Evolutionary conservation across 64 coral and sea anemone genomes (phyloP), one percentile per base, ranked within the genome.

Genomic region (Trachythela sp.): DNA sequence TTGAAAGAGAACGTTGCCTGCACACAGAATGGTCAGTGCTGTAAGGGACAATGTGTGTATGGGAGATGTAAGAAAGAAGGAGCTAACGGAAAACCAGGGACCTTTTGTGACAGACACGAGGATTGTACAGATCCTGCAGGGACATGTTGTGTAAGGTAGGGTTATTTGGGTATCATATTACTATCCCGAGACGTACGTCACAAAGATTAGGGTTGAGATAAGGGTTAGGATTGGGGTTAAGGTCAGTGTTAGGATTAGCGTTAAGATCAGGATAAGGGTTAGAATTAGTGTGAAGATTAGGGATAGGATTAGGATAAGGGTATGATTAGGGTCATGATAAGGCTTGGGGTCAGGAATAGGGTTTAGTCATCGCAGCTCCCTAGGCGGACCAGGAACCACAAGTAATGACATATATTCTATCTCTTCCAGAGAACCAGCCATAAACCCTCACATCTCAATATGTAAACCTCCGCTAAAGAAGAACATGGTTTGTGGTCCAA

Each of bases 31-130:
- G 96, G 96, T 42, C 96, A 99, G 76, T 99, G 96, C 54, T 99
- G 96, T 51, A 85, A 84, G 17, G 96, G 96, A 31, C 96, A 99
- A 83, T 99, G 96, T 51, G 94, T 93, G 0, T 99, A 99, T 67
- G 96, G 96, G 32, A 80, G 96, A 91, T 99, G 96, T 92, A 99
- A 99, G 87, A 99, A 99, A 71, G 96, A 99, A 40, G 96, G 93
- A 0, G 70, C 89, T 0, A 84, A 9, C 35, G 96, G 96, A 2
- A 88, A 94, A 18, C 96, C 96, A 60, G 96, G 96, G 41, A 99
- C 96, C 50, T 99, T 99, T 87, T 99, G 96, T 90, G 96, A 99
- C 36, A 91, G 96, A 77, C 96, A 99, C 85, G 96, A 99, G 40
- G 96, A 99, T 49, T 99, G 96, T 48, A 99, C 71, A 24, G 96